phyloP scores from a whole-genome alignment of 2,113 vertebrate genomes.

The Trinectes maculatus region DNA sequence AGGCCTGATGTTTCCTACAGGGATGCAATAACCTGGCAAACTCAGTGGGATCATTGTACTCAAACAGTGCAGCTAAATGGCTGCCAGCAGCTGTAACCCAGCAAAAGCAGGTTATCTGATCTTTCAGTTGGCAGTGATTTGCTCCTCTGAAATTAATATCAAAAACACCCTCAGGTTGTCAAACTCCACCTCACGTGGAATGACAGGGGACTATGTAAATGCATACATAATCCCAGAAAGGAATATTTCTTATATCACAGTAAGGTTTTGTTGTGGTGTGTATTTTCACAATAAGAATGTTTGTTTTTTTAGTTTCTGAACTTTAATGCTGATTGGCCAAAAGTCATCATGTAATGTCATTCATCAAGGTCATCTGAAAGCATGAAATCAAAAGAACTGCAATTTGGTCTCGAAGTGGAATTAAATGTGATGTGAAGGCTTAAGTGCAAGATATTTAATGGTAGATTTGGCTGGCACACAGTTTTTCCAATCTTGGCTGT shows the following conservation, averaged over 20 bases:
- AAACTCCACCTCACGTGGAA: slow-evolving; percentile 32
- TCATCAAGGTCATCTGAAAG: slow-evolving; percentile 6
- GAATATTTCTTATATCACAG: not conserved
- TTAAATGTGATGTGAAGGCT: not conserved
- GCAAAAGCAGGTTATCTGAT: slow-evolving; percentile 49
- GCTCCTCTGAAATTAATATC: slow-evolving; percentile 45
- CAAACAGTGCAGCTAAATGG: slow-evolving; percentile 27
- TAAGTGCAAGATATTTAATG: too few relatives aligned
- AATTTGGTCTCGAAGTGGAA: not conserved
- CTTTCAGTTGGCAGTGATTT: slow-evolving; percentile 43
- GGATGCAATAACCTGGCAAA: slow-evolving; percentile 26
- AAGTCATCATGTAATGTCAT: slow-evolving; percentile 4
- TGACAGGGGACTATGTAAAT: not conserved
- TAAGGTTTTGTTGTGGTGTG: not conserved
- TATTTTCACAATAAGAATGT: not conserved
- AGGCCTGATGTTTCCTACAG: not conserved
- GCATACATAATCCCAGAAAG: not conserved
- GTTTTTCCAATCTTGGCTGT: slow-evolving; percentile 23
- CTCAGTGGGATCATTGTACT: slow-evolving; percentile 55
- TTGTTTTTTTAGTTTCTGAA: not conserved
- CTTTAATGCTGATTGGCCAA: not conserved
- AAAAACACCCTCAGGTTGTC: slow-evolving; percentile 52
- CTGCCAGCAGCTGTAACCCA: slow-evolving; percentile 30
- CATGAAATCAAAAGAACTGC: too few relatives aligned
- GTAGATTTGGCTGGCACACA: too few relatives aligned